A percentile compares a stretch with the other conserved stretches of the same genome.
These are phyloP conservation scores for Ciconia nigra DNA, from an alignment of 2,797 vertebrate genomes.

Conservation along the genomic window DNA sequence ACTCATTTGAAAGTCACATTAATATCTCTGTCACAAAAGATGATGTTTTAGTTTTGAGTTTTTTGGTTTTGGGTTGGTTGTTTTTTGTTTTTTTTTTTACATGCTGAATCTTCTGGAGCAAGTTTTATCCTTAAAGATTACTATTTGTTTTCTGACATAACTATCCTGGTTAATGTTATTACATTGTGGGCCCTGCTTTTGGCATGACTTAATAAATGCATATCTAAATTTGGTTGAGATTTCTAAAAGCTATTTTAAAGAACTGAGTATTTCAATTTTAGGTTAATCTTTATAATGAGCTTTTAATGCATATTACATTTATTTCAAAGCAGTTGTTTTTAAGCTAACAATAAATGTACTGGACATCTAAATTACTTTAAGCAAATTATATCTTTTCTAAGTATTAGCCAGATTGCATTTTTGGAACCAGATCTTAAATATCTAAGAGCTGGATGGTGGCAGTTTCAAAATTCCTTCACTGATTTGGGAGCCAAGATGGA, in stretches of 20 bases:
- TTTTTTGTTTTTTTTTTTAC: not conserved
- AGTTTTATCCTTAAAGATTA: not conserved
- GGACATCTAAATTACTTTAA: not conserved
- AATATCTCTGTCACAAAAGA: not conserved
- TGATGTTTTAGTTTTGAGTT: not conserved
- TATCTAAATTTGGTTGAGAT: not conserved
- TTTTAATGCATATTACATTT: not conserved
- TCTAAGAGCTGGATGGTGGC: not conserved
- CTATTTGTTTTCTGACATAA: not conserved
- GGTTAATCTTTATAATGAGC: not conserved
- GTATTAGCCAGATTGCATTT: not conserved
- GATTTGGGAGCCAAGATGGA: not conserved
- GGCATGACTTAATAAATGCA: not conserved
- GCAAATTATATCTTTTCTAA: not conserved
- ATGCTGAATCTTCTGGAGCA: not conserved
- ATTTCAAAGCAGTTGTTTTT: not conserved
- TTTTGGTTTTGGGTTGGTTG: no score
- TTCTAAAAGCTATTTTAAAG: not conserved
- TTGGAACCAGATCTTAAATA: not conserved
- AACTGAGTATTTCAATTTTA: not conserved
- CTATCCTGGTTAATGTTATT: not conserved
- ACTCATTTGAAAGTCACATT: not conserved
- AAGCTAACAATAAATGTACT: not conserved
- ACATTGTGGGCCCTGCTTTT: not conserved
- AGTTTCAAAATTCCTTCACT: not conserved